phyloP scores from a whole-genome alignment of 1,140 invertebrate species.

The Microplitis mediator region DNA sequence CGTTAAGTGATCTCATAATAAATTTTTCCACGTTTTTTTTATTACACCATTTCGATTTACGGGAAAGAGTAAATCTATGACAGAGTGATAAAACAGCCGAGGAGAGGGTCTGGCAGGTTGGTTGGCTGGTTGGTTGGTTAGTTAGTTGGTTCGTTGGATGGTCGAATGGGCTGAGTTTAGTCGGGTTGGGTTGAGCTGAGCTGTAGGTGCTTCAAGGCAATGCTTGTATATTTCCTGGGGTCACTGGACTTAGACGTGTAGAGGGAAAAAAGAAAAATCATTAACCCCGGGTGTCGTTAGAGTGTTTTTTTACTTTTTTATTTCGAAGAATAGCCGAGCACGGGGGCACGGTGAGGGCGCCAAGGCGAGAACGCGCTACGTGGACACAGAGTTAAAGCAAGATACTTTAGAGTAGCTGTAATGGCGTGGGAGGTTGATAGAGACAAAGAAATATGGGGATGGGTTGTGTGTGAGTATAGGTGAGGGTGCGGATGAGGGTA shows the following conservation, averaged over 20 bases:
- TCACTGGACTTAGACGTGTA: slow-evolving; percentile 12
- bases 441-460: not conserved
- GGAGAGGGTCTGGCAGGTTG: no score
- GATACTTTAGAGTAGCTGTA: slow-evolving; percentile 4
- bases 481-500: not conserved
- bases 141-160: not conserved
- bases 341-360: not conserved
- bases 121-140: no score
- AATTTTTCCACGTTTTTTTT: no score
- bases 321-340: not conserved
- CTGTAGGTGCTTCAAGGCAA: not conserved
- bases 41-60: no score
- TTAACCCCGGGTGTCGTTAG: slow-evolving; percentile 33
- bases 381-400: not conserved
- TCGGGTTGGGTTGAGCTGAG: not conserved
- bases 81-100: no score
- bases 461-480: not conserved
- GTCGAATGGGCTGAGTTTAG: not conserved
- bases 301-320: slow-evolving; percentile 22
- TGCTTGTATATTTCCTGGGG: slow-evolving; percentile 11
- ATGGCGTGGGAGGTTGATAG: not conserved
- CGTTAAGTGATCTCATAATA: no score
- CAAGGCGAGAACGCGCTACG: not conserved
- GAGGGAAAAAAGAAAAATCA: slow-evolving; percentile 29
- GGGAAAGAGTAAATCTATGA: no score